Conservation (phyloP, 2,797 vertebrate species). For the Halcyon leucocephala region DNA sequence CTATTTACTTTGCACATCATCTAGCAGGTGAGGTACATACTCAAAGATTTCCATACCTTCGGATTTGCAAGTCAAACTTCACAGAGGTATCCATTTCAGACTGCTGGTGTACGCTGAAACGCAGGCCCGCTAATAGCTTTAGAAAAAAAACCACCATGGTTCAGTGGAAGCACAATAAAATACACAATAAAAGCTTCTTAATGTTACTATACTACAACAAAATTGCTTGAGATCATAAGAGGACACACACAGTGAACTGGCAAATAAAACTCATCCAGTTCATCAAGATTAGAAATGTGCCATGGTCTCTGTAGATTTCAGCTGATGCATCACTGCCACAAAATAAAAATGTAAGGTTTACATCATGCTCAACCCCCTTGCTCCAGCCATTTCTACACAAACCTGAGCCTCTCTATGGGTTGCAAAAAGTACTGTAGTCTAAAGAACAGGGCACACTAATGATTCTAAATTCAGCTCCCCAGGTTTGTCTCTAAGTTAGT, state of each 20-base stretch:
- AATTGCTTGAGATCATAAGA: background rate
- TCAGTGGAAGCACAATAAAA: background rate
- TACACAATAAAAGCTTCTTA: background rate
- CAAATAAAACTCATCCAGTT: background rate
- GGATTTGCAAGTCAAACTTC: slow-evolving; percentile 91
- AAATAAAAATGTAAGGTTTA: background rate
- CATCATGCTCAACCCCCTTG: background rate
- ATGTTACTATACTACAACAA: background rate
- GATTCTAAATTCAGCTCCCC: background rate
- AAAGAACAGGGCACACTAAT: background rate
- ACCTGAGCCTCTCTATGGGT: background rate
- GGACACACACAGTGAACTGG: background rate
- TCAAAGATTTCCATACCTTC: slow-evolving; percentile 81
- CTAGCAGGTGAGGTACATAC: background rate
- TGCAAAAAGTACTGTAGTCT: background rate
- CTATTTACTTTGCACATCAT: background rate
- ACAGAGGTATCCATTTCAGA: slow-evolving; percentile 94
- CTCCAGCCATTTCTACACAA: background rate
- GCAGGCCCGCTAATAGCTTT: slow-evolving; percentile 89
- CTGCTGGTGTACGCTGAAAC: slow-evolving; percentile 93
- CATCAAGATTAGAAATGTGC: background rate
- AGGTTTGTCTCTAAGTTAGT: background rate
- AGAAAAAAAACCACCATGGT: background rate
- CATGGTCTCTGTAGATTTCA: background rate
- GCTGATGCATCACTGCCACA: background rate